A percentile compares a stretch with the other conserved stretches of the same genome.
phyloP scores from a whole-genome alignment of 2,113 vertebrate genomes.

The Thomomys bottae region DNA sequence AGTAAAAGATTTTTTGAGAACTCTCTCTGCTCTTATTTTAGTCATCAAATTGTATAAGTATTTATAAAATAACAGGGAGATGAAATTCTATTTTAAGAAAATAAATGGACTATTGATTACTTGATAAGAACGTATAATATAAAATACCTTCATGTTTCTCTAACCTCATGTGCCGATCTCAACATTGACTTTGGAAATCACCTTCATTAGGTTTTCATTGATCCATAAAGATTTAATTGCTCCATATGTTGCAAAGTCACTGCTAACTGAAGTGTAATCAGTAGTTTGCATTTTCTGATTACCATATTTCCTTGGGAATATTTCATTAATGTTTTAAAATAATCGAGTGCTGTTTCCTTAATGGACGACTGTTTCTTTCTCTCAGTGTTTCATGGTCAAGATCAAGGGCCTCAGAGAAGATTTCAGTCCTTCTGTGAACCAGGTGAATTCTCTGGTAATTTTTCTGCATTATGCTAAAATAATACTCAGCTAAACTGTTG shows the following conservation, averaged over 20 bases:
- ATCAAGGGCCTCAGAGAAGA: neutral
- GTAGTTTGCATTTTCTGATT: conserved; percentile 68
- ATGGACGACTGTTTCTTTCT: conserved; percentile 31
- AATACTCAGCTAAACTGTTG: neutral
- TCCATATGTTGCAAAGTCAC: conserved; percentile 67
- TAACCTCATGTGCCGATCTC: conserved; percentile 10
- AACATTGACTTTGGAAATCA: conserved; percentile 69
- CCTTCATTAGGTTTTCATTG: conserved; percentile 59
- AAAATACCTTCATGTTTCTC: conserved; percentile 47
- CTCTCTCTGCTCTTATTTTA: conserved; percentile 33
- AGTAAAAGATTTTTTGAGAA: neutral
- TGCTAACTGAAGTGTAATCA: conserved; percentile 68
- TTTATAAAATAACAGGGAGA: neutral
- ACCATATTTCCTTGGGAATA: conserved; percentile 64
- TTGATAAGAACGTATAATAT: neutral
- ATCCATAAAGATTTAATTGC: conserved; percentile 78
- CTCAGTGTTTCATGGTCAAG: neutral
- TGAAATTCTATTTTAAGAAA: neutral
- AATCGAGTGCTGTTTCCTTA: conserved; percentile 45
- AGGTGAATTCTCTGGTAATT: neutral
- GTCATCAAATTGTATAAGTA: neutral
- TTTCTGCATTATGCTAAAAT: conserved; percentile 16
- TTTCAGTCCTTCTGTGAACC: neutral
- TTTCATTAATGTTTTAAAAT: conserved; percentile 73
- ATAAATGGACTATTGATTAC: neutral